Evolutionary conservation across 2,113 vertebrate species (phyloP), one percentile per base, ranked within the genome.

Genomic region (Rhipidura dahli): DNA sequence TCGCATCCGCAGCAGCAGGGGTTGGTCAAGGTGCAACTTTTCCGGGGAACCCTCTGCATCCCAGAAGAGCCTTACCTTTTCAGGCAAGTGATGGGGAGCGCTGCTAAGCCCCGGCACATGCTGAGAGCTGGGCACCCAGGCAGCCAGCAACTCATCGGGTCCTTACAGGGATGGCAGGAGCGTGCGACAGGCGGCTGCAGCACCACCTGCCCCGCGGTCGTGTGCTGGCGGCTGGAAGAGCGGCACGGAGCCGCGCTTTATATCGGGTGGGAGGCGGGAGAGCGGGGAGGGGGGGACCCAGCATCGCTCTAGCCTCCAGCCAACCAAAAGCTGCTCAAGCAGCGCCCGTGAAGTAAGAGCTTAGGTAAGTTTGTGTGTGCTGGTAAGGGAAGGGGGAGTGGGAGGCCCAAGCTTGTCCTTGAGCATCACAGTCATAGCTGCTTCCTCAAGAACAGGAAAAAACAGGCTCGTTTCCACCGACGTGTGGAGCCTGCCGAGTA

Each of bases 41-140:
- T 77, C 73, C 89, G 35, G 57, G 51, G 15, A 44, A 9, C 59
- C 76, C 80, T 70, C 50, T 45, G 64, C 87, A 33, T 37, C 73
- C 66, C 93, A 76, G 71, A 45, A 83, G 79, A 51, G 68, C 80
- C 97, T 97, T 98, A 99, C 99, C 99, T 99, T 97, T 99, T 99
- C 96, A 99, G 94, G 96, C 98, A 99, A 97, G 97, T 94, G 95
- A 95, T 95, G 33, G 98, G 98, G 80, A 99, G 98, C 2, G 97
- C 88, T 88, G 98, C 83, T 86, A 99, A 96, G 90, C 98, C 98
- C 95, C 97, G 98, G 95, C 98, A 99, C 99, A 99, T 99, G 94
- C 87, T 97, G 96, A 81, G 60, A 86, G 84, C 61, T 54, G 91
- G 71, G 83, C 40, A 89, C 82, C 51, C 80, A 49, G 69, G 91